These are phyloP conservation scores for Pseudococcus longispinus DNA, from an alignment of 2,888 invertebrate species.

Conservation along the genomic window DNA sequence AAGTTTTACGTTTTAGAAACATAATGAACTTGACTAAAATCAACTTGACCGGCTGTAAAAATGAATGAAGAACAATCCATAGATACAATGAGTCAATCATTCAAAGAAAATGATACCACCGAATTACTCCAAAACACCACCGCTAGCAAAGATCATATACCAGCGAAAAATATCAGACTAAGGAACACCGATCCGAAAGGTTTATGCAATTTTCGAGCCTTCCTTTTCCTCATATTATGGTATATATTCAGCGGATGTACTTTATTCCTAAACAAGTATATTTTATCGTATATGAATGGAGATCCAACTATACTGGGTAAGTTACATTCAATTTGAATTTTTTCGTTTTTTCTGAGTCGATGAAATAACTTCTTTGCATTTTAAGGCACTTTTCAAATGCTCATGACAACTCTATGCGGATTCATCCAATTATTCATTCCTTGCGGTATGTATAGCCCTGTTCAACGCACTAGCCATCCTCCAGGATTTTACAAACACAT, in stretches of 20 bases:
- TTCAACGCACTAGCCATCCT: constrained; percentile 68
- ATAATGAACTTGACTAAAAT: neutral
- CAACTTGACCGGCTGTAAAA: neutral
- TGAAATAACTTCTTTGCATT: constrained; percentile 56
- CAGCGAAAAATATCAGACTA: constrained; percentile 46
- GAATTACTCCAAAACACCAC: neutral
- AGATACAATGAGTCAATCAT: neutral
- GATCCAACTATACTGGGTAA: constrained; percentile 77
- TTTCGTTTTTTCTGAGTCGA: neutral
- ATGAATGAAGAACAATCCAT: neutral
- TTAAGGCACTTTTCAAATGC: constrained; percentile 77
- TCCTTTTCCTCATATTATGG: constrained; percentile 73
- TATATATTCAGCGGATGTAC: constrained; percentile 81
- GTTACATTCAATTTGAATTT: constrained; percentile 48
- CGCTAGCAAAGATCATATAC: neutral
- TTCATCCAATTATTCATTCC: constrained; percentile 77
- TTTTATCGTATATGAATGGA: constrained; percentile 74
- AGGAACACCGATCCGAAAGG: constrained; percentile 62
- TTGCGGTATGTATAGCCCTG: constrained; percentile 74
- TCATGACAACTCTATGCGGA: constrained; percentile 77
- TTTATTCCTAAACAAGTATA: constrained; percentile 79
- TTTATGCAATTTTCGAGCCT: constrained; percentile 68
- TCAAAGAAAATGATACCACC: constrained; percentile 23
- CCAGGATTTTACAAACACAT: constrained; percentile 77
- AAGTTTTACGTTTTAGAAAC: neutral